These are phyloP conservation scores for Otocyon megalotis DNA, from an alignment of 2,113 vertebrate genomes.

Conservation along the genomic window DNA sequence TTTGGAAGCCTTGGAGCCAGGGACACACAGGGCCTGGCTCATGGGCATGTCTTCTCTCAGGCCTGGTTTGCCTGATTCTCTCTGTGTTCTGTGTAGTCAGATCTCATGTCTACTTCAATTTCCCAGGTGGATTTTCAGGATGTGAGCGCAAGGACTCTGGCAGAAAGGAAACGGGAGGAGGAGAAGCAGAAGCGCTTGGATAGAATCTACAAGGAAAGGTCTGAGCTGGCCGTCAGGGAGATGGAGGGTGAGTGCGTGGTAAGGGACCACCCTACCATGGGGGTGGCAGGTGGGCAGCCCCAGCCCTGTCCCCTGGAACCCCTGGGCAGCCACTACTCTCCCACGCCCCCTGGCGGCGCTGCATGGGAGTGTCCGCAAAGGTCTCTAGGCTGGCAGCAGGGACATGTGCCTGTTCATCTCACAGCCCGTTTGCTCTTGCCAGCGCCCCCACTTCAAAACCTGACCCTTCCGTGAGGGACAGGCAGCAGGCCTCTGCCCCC, in stretches of 20 bases:
- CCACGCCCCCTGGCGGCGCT: neutral
- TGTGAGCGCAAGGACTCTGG: slow-evolving; percentile 88
- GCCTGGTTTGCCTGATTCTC: accelerated
- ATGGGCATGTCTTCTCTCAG: accelerated
- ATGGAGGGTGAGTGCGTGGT: neutral
- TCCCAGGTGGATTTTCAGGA: slow-evolving; percentile 97
- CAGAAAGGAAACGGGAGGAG: slow-evolving; percentile 92
- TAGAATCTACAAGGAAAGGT: slow-evolving; percentile 92
- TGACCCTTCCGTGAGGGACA: no score
- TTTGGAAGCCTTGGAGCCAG: no score
- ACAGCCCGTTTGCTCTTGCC: neutral
- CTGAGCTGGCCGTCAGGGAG: slow-evolving; percentile 83
- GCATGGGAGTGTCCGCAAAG: neutral
- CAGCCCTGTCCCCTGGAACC: neutral
- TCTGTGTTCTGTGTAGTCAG: accelerated
- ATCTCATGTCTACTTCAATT: neutral
- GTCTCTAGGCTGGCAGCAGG: neutral
- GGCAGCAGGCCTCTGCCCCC: neutral
- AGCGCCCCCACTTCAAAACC: no score
- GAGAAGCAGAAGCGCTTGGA: slow-evolving; percentile 92
- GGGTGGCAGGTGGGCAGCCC: neutral
- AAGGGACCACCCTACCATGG: no score
- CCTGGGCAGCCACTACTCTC: accelerated
- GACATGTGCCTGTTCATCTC: neutral
- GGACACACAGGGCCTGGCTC: accelerated